Evolutionary conservation across 2,888 invertebrate species (phyloP), one percentile per base, ranked within the genome.

Genomic region (Ypsolopha scabrella): DNA sequence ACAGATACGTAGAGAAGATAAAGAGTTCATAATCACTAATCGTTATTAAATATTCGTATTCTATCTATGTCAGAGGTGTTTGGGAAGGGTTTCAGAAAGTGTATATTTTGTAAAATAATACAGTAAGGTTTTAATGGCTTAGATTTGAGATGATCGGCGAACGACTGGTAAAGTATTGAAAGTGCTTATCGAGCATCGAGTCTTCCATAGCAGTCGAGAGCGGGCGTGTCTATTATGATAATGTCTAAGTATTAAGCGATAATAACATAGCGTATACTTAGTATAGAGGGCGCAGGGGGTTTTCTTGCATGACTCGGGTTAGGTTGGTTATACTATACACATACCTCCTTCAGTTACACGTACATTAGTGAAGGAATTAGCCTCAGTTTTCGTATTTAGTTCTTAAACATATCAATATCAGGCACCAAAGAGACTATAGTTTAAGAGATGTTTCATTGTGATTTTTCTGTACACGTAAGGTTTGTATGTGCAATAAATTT

Each of bases 181-280:
- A 76, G 76, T 81, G 85, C 85, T 85, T 85, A 76, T 76, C 68
- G 78, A 85, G 86, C 83, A 81, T 80, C 75, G 77, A 78, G 86
- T 86, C 86, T 86, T 86, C 86, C 86, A 86, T 81, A 85, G 77
- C 85, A 81, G 85, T 85, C 83, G 80, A 68, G 64, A 80, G 80
- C 81, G 70, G 64, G 67, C 61, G 73, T 65, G 71, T 76, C 74
- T 80, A 51, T 73, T 75, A 78, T 74, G 80, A 76, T 82, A 75
- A 80, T 72, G 64, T 73, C 71, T 85, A 86, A 85, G 85, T 83
- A 86, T 82, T 83, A 83, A 80, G 77, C 68, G 80, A 86, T 85
- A 85, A 83, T 85, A 82, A 82, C 53, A 56, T 85, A 85, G 81
- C 67, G 74, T 82, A 77, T 80, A 80, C 75, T 76, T 78, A 80